Conservation (phyloP, 2,113 vertebrate genomes). For the Rhineura floridana region DNA sequence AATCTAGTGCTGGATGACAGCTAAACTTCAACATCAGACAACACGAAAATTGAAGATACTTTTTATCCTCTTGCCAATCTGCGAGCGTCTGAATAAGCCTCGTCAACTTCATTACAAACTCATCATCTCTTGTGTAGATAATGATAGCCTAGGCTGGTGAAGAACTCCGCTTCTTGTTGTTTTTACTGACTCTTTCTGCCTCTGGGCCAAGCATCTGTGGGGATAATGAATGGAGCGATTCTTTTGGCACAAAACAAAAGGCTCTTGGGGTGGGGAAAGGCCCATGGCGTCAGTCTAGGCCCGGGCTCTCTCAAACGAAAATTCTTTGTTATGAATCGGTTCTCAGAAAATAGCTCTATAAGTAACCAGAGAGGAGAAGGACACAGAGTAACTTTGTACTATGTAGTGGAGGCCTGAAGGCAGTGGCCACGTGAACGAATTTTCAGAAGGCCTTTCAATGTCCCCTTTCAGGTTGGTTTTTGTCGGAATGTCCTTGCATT, state of each 20-base stretch:
- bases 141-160: constrained; percentile 84
- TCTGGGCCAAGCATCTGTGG: constrained; percentile 87
- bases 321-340: constrained; percentile 86
- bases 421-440: constrained; percentile 80
- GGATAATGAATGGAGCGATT: constrained; percentile 91
- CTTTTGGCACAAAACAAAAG: constrained; percentile 90
- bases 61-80: constrained; percentile 89
- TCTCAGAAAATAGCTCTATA: constrained; percentile 85
- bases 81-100: constrained; percentile 86
- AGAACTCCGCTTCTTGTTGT: constrained; percentile 87
- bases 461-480: constrained; percentile 69
- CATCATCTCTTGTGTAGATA: constrained; percentile 90
- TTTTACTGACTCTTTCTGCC: constrained; percentile 87
- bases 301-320: constrained; percentile 79
- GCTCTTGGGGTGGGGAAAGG: constrained; percentile 85
- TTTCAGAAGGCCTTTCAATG: constrained; percentile 74
- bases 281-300: constrained; percentile 83
- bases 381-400: constrained; percentile 87
- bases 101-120: constrained; percentile 90
- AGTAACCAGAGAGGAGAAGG: constrained; percentile 83
- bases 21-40: constrained; percentile 87
- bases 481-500: constrained; percentile 67
- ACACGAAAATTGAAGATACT: constrained; percentile 90
- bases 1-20: constrained; percentile 86
- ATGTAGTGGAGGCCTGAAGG: constrained; percentile 78